Evolutionary conservation across 1,140 invertebrate species (phyloP), one percentile per base, ranked within the genome.

Genomic region (Drosophila watanabei): DNA sequence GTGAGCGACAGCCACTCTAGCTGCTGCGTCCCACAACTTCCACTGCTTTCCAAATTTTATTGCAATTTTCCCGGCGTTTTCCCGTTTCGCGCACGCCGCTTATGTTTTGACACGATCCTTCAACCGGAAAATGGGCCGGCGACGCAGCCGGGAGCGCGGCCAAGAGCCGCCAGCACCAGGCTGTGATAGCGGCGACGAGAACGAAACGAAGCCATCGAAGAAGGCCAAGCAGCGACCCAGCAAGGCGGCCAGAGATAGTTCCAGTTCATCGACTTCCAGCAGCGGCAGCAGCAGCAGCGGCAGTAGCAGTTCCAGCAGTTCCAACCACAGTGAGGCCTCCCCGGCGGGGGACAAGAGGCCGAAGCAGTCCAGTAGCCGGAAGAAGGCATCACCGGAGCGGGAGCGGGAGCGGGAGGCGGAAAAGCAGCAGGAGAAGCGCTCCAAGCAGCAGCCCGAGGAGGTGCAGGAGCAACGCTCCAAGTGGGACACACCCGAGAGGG

Each of bases 401-500:
- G n/a, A n/a, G n/a, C n/a, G n/a, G n/a, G n/a, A 57, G 24, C 65
- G n/a, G 28, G 51, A 66, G 45, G 39, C 28, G 24, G 24, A 24
- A 2, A 24, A 24, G 4, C 28, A 37, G 11, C 59, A 43, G n/a
- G 62, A 70, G 6, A 63, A 75, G 30, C 73, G 64, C 10, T n/a
- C 46, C 7, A 52, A 52, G 20, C 32, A 52, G 20, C 32, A 65
- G 24, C 49, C 78, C 9, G 64, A 64, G 0, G 68, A 69, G 20
- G 66, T 79, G 18, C 79, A 90, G 16, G 79, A 91, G 35, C 88
- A 73, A 41, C 87, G 87, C 51, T 93, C 92, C 37, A 93, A 91
- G 64, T 93, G 92, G 92, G 92, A 93, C 39, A 80, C 81, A 41
- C 82, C 86, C 0, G 91, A 92, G 8, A 65, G 72, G 0, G 49